These are phyloP conservation scores for Aromia moschata DNA, from an alignment of 2,888 invertebrate species.

Conservation along the genomic window DNA sequence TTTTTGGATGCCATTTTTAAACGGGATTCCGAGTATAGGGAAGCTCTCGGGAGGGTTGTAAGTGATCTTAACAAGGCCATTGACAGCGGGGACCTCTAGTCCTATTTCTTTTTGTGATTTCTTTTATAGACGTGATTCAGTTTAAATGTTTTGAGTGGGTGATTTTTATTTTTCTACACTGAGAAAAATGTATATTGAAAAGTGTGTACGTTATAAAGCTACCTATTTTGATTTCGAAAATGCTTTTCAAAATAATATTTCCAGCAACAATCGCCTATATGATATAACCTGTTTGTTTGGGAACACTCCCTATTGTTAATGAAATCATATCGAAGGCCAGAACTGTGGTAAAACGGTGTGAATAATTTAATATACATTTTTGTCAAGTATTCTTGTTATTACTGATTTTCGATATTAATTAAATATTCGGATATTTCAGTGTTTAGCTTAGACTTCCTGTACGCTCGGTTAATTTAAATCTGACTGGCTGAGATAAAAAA, in stretches of 20 bases:
- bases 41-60: constrained; percentile 71
- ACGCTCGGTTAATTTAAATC: background rate
- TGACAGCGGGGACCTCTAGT: constrained; percentile 70
- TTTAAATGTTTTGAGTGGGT: constrained; percentile 17
- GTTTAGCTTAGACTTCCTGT: background rate
- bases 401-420: background rate
- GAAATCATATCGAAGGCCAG: too few relatives aligned
- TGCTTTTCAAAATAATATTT: too few relatives aligned
- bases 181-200: constrained; percentile 15
- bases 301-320: too few relatives aligned
- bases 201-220: too few relatives aligned
- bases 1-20: constrained; percentile 74
- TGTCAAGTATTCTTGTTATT: background rate
- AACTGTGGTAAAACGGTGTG: too few relatives aligned
- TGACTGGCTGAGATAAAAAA: too few relatives aligned
- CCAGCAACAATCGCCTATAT: too few relatives aligned
- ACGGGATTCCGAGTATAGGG: constrained; percentile 70
- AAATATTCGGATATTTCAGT: background rate
- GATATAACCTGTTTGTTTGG: too few relatives aligned
- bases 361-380: background rate
- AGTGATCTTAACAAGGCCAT: constrained; percentile 73
- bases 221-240: too few relatives aligned
- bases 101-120: constrained; percentile 29
- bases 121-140: constrained; percentile 33
- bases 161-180: constrained; percentile 16